A percentile compares a stretch with the other conserved stretches of the same genome.
Evolutionary conservation across 2,888 invertebrate species (phyloP).

Genomic region (Rhyacophila evoluta): DNA sequence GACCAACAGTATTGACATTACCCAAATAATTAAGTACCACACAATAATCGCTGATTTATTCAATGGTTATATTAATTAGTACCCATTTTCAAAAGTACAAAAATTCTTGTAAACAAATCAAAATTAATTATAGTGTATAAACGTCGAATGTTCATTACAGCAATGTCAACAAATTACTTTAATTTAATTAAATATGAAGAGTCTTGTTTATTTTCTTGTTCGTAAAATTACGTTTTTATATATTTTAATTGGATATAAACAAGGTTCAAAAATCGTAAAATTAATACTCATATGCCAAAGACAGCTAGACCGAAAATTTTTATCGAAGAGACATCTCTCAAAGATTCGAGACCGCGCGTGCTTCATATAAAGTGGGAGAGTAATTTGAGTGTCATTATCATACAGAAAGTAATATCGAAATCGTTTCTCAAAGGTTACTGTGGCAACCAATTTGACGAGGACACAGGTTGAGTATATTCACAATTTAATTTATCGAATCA

Average conservation of each 20-base stretch:
- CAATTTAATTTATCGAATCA: neutral
- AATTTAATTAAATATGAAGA: too few relatives aligned
- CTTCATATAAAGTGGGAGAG: neutral
- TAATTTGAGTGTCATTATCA: neutral
- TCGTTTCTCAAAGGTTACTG: constrained; percentile 22
- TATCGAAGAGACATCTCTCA: neutral
- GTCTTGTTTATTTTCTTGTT: neutral
- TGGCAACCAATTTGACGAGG: neutral
- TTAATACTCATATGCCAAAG: neutral
- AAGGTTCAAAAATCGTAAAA: neutral
- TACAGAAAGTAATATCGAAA: neutral
- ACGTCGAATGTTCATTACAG: too few relatives aligned
- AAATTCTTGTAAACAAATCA: too few relatives aligned
- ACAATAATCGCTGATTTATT: too few relatives aligned
- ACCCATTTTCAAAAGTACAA: too few relatives aligned
- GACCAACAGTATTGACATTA: too few relatives aligned
- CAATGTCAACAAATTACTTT: too few relatives aligned
- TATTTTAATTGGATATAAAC: neutral
- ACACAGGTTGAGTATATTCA: neutral
- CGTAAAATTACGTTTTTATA: neutral
- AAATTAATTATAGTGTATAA: too few relatives aligned
- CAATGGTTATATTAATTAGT: too few relatives aligned
- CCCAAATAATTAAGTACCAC: too few relatives aligned
- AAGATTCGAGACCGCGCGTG: neutral
- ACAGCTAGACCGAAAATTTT: neutral